Conservation (phyloP, 2,797 vertebrate genomes). For the Selene dorsalis region DNA sequence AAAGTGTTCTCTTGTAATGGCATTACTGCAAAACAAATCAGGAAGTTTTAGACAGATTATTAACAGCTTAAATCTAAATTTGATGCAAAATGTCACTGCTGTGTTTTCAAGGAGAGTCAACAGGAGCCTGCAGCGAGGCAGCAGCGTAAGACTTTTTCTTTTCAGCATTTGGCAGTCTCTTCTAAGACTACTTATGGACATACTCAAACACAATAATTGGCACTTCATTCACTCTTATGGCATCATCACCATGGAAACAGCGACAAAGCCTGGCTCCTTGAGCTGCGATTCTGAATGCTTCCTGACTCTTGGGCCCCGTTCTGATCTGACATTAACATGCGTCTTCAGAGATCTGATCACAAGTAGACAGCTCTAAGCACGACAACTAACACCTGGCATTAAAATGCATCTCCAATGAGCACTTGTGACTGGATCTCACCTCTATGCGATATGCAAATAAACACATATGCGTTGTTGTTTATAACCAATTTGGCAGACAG, state of each 20-base stretch:
- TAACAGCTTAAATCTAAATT: slow-evolving; percentile 32
- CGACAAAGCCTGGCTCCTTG: slow-evolving; percentile 68
- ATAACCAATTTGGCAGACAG: too few species aligned
- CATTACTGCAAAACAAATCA: slow-evolving; percentile 46
- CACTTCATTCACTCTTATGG: slow-evolving; percentile 67
- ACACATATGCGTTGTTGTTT: too few species aligned
- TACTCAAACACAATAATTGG: slow-evolving; percentile 78
- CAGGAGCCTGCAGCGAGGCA: slow-evolving; percentile 21
- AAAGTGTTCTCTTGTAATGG: slow-evolving; percentile 24
- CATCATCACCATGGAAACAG: slow-evolving; percentile 77
- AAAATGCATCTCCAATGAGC: background rate
- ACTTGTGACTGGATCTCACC: background rate
- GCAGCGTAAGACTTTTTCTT: slow-evolving; percentile 53
- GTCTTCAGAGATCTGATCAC: background rate
- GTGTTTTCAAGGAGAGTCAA: slow-evolving; percentile 40
- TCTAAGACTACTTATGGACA: slow-evolving; percentile 71
- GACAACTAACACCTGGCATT: background rate
- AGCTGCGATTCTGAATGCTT: slow-evolving; percentile 69
- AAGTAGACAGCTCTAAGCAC: background rate
- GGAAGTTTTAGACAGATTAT: background rate
- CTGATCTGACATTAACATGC: background rate
- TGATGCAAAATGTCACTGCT: slow-evolving; percentile 31
- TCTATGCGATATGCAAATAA: background rate
- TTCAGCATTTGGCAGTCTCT: slow-evolving; percentile 44
- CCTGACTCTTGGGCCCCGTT: slow-evolving; percentile 28